Evolutionary conservation across 2,113 vertebrate species (phyloP).

Genomic region (Erythrolamprus reginae): DNA sequence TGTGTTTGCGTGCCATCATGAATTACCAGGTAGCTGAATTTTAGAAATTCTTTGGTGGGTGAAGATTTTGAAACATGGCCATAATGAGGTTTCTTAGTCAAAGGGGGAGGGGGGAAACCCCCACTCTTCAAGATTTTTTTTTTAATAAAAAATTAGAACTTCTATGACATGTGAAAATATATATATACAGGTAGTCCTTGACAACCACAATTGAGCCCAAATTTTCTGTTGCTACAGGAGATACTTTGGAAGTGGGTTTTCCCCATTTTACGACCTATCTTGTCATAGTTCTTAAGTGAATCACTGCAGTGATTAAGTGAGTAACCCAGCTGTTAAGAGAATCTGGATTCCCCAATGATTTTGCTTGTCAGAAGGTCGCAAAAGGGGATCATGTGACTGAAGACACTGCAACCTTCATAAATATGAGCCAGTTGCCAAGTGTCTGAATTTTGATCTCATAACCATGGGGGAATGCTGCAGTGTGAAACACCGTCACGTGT

Average conservation of each 20-base stretch:
- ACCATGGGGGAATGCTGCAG: background rate
- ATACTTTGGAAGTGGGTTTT: background rate
- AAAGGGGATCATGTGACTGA: background rate
- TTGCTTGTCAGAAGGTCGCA: background rate
- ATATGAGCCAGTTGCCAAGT: background rate
- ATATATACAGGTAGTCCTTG: background rate
- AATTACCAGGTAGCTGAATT: conserved; percentile 87
- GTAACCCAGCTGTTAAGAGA: background rate
- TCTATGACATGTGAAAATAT: background rate
- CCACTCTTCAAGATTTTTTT: background rate
- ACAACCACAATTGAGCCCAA: background rate
- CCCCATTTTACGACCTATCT: background rate
- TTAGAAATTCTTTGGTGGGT: background rate
- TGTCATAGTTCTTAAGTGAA: background rate
- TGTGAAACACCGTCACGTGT: background rate
- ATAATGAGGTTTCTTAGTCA: background rate
- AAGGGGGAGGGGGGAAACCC: rapidly evolving
- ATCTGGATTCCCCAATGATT: background rate
- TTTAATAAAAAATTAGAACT: background rate
- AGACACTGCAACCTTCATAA: background rate
- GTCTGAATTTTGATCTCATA: background rate
- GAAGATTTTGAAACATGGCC: background rate
- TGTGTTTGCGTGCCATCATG: conserved; percentile 97
- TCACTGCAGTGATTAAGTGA: background rate
- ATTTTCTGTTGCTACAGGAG: background rate